phyloP scores from a whole-genome alignment of 1,140 invertebrate genomes.

The Zeugodacus cucurbitae region DNA sequence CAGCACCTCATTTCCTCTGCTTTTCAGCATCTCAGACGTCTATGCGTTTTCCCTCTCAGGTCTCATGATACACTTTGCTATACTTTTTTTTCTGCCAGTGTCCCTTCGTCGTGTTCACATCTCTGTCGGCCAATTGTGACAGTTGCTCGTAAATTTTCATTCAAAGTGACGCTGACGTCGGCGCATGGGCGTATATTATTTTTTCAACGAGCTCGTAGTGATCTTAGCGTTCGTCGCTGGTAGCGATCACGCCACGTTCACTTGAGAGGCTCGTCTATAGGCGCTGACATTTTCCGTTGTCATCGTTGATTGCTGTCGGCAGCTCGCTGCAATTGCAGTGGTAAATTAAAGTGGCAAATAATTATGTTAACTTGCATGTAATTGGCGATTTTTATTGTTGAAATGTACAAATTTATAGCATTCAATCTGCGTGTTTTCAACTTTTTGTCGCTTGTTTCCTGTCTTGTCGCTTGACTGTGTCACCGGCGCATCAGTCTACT shows the following conservation, averaged over 20 bases:
- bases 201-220: not conserved
- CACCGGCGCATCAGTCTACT: not conserved
- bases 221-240: not conserved
- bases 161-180: conserved; percentile 38
- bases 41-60: not conserved
- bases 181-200: conserved; percentile 10
- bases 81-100: not conserved
- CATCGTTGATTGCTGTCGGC: conserved; percentile 2
- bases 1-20: not conserved
- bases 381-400: conserved; percentile 49
- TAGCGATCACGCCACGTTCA: not conserved
- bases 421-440: conserved; percentile 10
- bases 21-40: not conserved
- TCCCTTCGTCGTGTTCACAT: not conserved
- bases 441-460: conserved; percentile 21
- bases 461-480: not conserved
- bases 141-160: conserved; percentile 44
- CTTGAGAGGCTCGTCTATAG: not conserved
- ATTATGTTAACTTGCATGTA: conserved; percentile 55
- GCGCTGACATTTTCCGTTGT: conserved; percentile 5
- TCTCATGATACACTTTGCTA: not conserved
- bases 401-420: conserved; percentile 35
- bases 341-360: conserved; percentile 47
- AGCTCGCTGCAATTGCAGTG: not conserved
- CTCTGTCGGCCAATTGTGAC: conserved; percentile 6